Evolutionary conservation across 2,113 vertebrate species (phyloP), one percentile per base, ranked within the genome.

Genomic region (Anser brachyrhynchus): DNA sequence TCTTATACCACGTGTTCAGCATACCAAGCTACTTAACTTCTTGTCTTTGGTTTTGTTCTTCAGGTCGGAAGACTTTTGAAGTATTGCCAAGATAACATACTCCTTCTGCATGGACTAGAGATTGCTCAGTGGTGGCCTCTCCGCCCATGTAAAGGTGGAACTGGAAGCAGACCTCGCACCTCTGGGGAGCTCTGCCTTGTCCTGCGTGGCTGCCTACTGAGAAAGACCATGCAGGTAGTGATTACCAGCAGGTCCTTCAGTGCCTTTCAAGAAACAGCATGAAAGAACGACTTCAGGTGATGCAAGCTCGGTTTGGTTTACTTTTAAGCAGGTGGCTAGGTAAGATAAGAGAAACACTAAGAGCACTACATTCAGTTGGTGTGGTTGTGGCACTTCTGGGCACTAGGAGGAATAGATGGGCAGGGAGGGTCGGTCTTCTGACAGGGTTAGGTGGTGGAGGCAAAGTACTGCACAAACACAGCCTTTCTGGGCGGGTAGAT

Each of bases 71-170:
- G 57, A 16, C 21, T 26, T 89, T 41, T 95, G 90, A 84, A 91
- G 28, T 46, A 29, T 54, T 77, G 80, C 88, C 74, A 93, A 66
- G 51, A 84, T 73, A 92, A 70, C 77, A 82, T 29, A 75, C 21
- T 84, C 73, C 54, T 81, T 84, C 70, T 92, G 43, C 86, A 90
- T 25, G 77, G 83, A 58, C 89, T 92, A 57, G 69, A 86, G 75
- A 66, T 39, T 93, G 80, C 69, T 76, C 65, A 78, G 43, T n/a
- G 72, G 52, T 90, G 83, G 90, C 61, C 69, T 89, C 91, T 87
- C 33, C 75, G 69, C 57, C 39, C 44, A 51, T 39, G 33, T 69
- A 57, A 76, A 89, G 71, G 13, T 73, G 28, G 51, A 74, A 65
- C 43, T 78, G 28, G 77, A 57, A 71, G 82, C 81, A 71, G 35